Evolutionary conservation across 2,797 vertebrate species (phyloP), one percentile per base, ranked within the genome.

Genomic region (Macropus fuliginosus): DNA sequence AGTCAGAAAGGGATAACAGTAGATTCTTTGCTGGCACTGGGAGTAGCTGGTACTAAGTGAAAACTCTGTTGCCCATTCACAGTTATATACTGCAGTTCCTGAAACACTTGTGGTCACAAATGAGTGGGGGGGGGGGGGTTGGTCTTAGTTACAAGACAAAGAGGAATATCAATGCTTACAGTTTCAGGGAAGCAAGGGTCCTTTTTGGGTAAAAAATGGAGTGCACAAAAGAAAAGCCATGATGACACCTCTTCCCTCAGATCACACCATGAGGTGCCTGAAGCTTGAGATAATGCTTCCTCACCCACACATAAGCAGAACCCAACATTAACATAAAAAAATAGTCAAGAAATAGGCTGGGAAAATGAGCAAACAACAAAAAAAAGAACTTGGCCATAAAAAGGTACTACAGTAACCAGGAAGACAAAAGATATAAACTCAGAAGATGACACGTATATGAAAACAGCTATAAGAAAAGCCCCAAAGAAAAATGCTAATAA

Each of bases 21-120:
- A 34, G 1, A 4, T 14, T 14, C 34, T 66, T 66, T 66, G 5
- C 14, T 18, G 34, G 62, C 14, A 66, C 62, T 66, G 31, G 34
- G 34, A n/a, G 13, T 0, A 18, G 4, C 14, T n/a, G 34, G 34
- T 0, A n/a, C 1, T 66, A n/a, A 66, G 6, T n/a, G 34, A 14
- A 2, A 66, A n/a, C 62, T 34, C 59, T 66, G 16, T n/a, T n/a
- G 34, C 34, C 14, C 62, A 66, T 66, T 66, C 31, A 31, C 31
- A 66, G 34, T 66, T 66, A 4, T 4, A 27, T 14, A 14, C 16
- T n/a, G 14, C 34, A n/a, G 34, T 16, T 66, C 14, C 34, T 18
- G 34, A 27, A 66, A 9, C 13, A 66, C 13, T n/a, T 66, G 14
- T n/a, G 34, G 34, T n/a, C 34, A 18, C 3, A n/a, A n/a, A n/a